These are phyloP conservation scores for Antedon mediterranea DNA, from an alignment of 53 echinoderm and acorn worm species.

Conservation along the genomic window DNA sequence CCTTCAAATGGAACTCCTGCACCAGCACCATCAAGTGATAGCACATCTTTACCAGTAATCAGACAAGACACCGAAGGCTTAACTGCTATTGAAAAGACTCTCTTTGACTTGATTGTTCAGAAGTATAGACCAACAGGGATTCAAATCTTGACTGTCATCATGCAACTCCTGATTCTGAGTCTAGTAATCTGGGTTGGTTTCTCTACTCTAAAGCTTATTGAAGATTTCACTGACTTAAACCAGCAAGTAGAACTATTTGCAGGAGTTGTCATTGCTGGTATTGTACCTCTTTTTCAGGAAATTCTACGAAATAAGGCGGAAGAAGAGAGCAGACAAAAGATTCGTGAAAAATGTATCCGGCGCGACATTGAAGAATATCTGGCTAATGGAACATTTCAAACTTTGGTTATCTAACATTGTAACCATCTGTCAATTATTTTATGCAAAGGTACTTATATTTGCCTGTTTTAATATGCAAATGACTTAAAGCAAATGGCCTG, in stretches of 20 bases:
- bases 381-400: neutral
- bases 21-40: no score
- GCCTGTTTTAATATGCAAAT: no score
- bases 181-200: no score
- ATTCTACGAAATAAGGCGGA: neutral
- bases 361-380: neutral
- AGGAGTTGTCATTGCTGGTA: conserved; percentile 53
- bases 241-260: conserved; percentile 54
- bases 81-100: conserved; percentile 42
- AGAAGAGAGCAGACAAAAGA: neutral
- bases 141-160: conserved; percentile 21
- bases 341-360: neutral
- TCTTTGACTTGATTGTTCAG: conserved; percentile 44
- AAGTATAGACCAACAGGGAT: no score
- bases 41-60: no score
- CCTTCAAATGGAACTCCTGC: neutral
- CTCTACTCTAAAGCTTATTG: conserved; percentile 49
- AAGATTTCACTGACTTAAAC: conserved; percentile 51
- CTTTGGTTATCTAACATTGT: neutral
- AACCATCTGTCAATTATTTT: no score
- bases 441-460: no score
- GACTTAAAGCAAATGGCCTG: no score
- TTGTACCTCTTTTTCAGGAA: conserved; percentile 18
- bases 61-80: no score
- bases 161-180: conserved; percentile 46